A percentile compares a stretch with the other conserved stretches of the same genome.
phyloP scores from a whole-genome alignment of 1,140 invertebrate genomes.

The Orchestia grillus region DNA sequence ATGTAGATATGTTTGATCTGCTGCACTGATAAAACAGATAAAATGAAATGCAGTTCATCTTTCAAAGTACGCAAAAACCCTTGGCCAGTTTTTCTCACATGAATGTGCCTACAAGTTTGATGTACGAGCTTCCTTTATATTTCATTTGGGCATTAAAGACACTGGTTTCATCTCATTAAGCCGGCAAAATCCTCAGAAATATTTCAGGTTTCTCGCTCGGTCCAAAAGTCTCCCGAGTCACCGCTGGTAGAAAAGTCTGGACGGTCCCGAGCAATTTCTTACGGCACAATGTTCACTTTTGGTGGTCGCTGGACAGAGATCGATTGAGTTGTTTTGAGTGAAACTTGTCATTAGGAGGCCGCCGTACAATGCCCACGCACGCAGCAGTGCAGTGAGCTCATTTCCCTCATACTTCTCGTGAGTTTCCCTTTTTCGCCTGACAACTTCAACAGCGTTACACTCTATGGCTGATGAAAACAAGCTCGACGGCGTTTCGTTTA shows the following conservation, averaged over 20 bases:
- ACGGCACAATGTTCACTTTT: constrained; percentile 20
- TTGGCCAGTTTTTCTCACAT: not conserved
- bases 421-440: not conserved
- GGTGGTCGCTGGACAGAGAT: constrained; percentile 29
- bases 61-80: not conserved
- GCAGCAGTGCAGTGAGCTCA: not conserved
- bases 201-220: constrained; percentile 8
- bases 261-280: constrained; percentile 24
- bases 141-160: not conserved
- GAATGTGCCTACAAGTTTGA: not conserved
- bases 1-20: not conserved
- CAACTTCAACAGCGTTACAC: not conserved
- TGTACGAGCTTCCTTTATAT: not conserved
- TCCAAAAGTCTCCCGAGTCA: not conserved
- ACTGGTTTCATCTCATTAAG: constrained; percentile 18
- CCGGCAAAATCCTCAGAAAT: not conserved
- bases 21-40: not conserved
- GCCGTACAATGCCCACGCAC: not conserved
- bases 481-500: no score
- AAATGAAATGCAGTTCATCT: not conserved
- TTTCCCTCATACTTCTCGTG: not conserved
- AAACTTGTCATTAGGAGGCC: constrained; percentile 39
- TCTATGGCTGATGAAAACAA: not conserved
- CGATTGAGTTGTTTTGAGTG: constrained; percentile 47
- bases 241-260: constrained; percentile 10